phyloP scores from a whole-genome alignment of 1,140 invertebrate genomes.

The Scaptomyza hsui region DNA sequence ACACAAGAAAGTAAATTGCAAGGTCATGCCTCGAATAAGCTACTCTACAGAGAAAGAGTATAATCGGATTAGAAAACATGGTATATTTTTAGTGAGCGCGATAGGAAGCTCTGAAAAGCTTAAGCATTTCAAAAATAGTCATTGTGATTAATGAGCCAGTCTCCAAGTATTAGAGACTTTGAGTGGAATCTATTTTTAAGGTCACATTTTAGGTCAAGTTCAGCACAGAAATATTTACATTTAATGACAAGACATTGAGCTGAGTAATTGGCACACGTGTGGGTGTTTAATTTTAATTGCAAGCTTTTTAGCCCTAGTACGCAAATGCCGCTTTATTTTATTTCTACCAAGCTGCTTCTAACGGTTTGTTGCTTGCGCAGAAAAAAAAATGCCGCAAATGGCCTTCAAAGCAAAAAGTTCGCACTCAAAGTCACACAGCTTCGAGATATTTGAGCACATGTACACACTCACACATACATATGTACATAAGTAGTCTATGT shows the following conservation, averaged over 20 bases:
- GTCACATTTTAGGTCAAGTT: slow-evolving; percentile 63
- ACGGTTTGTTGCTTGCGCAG: slow-evolving; percentile 24
- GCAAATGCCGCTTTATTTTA: not conserved
- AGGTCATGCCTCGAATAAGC: no score
- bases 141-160: slow-evolving; percentile 71
- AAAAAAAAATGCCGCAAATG: slow-evolving; percentile 20
- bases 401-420: slow-evolving; percentile 33
- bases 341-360: slow-evolving; percentile 1
- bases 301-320: slow-evolving; percentile 1
- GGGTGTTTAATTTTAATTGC: not conserved
- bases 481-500: not conserved
- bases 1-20: no score
- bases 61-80: not conserved
- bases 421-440: slow-evolving; percentile 17
- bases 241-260: slow-evolving; percentile 12
- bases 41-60: not conserved
- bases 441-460: not conserved
- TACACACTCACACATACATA: not conserved
- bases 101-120: slow-evolving; percentile 5
- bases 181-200: slow-evolving; percentile 17
- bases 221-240: slow-evolving; percentile 23
- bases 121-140: slow-evolving; percentile 56
- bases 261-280: not conserved
- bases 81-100: not conserved
- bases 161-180: slow-evolving; percentile 4